A percentile compares a stretch with the other conserved stretches of the same genome.
These are phyloP conservation scores for Aethes cnicana DNA, from an alignment of 2,888 invertebrate species.

Conservation along the genomic window DNA sequence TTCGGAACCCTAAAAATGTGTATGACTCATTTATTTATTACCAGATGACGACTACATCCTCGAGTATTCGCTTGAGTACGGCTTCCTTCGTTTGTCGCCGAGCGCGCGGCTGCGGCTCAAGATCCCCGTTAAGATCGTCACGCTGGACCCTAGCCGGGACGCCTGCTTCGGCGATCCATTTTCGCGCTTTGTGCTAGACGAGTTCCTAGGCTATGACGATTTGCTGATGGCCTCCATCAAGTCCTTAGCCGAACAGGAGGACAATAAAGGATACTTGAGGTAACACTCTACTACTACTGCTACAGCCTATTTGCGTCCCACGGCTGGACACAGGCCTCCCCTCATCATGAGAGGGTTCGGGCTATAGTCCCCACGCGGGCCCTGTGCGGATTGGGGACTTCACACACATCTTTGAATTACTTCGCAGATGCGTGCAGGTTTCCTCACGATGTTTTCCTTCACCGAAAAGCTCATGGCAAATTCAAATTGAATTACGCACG, in stretches of 20 bases:
- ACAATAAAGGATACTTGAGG: constrained; percentile 97
- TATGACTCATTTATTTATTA: constrained; percentile 42
- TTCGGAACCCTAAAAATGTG: too few species aligned
- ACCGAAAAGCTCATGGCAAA: too few species aligned
- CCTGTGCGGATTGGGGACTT: too few species aligned
- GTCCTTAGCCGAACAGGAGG: constrained; percentile 96
- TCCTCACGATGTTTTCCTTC: too few species aligned
- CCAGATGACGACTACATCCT: constrained; percentile 97
- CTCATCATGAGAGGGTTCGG: too few species aligned
- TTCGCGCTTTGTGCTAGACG: constrained; percentile 93
- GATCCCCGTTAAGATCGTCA: constrained; percentile 94
- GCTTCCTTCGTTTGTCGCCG: constrained; percentile 94
- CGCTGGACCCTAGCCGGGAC: constrained; percentile 93
- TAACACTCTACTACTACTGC: constrained; percentile 46
- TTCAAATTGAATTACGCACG: too few species aligned
- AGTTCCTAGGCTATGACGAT: constrained; percentile 98
- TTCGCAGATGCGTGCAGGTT: too few species aligned
- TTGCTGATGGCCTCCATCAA: constrained; percentile 98
- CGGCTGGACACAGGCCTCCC: too few species aligned
- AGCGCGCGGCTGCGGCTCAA: constrained; percentile 92
- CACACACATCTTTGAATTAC: too few species aligned
- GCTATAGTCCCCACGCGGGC: too few species aligned
- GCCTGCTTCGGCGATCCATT: constrained; percentile 97
- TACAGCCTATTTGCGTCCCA: background rate
- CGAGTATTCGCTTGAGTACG: constrained; percentile 98